phyloP scores from a whole-genome alignment of 2,797 vertebrate species.

The Girardinus metallicus region DNA sequence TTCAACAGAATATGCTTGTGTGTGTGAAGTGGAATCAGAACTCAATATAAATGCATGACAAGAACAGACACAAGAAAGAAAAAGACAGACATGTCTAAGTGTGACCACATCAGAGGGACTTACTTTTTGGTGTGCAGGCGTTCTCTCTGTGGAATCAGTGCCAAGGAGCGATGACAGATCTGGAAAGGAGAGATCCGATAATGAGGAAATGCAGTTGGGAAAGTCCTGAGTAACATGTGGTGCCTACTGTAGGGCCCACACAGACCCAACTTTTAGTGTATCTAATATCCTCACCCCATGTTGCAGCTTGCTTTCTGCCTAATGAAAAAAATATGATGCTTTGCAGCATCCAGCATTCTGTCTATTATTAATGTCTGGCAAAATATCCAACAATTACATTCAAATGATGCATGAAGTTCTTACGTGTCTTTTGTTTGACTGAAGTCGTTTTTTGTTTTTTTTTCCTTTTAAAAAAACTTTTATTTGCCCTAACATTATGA shows the following conservation, averaged over 20 bases:
- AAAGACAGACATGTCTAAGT: slow-evolving; percentile 4
- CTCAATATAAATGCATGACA: slow-evolving; percentile 20
- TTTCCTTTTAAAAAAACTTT: slow-evolving; percentile 22
- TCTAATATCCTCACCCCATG: slow-evolving; percentile 50
- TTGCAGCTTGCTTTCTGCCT: slow-evolving; percentile 47
- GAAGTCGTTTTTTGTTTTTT: slow-evolving; percentile 20
- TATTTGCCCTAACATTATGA: slow-evolving; percentile 39
- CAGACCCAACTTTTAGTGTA: slow-evolving; percentile 44
- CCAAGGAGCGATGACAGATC: slow-evolving; percentile 58
- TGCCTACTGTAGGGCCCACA: slow-evolving; percentile 56
- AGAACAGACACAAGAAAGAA: slow-evolving; percentile 8
- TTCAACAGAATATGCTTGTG: slow-evolving; percentile 19
- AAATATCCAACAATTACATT: slow-evolving; percentile 72
- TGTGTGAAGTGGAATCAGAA: slow-evolving; percentile 26
- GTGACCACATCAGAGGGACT: slow-evolving; percentile 10
- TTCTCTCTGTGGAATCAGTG: slow-evolving; percentile 49
- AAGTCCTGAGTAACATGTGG: slow-evolving; percentile 59
- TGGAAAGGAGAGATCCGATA: slow-evolving; percentile 57
- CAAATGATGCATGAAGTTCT: slow-evolving; percentile 68
- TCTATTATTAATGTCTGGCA: slow-evolving; percentile 57
- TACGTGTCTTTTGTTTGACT: slow-evolving; percentile 7
- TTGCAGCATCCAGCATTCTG: slow-evolving; percentile 38
- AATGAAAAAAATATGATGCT: slow-evolving; percentile 72
- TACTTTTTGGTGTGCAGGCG: slow-evolving; percentile 38
- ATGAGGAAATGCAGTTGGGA: slow-evolving; percentile 54